These are phyloP conservation scores for Coracias cyanogaster DNA, from an alignment of 2,797 vertebrate species.

Conservation along the genomic window DNA sequence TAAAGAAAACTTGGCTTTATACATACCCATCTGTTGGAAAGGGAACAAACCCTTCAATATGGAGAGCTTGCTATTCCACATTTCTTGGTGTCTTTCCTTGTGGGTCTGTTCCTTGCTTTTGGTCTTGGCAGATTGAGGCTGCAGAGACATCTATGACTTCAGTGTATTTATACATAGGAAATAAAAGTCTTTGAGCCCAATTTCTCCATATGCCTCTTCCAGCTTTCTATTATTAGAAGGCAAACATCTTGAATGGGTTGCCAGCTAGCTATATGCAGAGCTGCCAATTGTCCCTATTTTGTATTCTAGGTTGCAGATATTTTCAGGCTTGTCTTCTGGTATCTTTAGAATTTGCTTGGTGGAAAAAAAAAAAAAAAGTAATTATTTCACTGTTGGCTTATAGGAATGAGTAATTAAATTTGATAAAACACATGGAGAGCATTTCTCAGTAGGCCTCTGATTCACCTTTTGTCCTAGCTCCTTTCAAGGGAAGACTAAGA, in stretches of 20 bases:
- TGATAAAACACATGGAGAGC: background rate
- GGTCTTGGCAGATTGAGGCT: constrained; percentile 49
- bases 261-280: background rate
- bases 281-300: constrained; percentile 35
- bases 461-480: background rate
- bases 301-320: constrained; percentile 32
- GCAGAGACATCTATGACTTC: constrained; percentile 55
- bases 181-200: constrained; percentile 38
- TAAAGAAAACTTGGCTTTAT: background rate
- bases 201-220: constrained; percentile 58
- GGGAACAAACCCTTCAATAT: background rate
- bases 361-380: background rate
- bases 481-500: background rate
- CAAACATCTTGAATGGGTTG: constrained; percentile 47
- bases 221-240: constrained; percentile 70
- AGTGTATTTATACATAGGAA: constrained; percentile 44
- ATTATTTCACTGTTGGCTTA: constrained; percentile 28
- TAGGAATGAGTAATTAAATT: constrained; percentile 36
- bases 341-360: constrained; percentile 48
- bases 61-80: background rate
- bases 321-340: constrained; percentile 51
- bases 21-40: background rate
- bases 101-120: constrained; percentile 42
- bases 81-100: background rate
- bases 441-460: background rate